Conservation (phyloP, 2,888 invertebrate species). For the Antitype chi region DNA sequence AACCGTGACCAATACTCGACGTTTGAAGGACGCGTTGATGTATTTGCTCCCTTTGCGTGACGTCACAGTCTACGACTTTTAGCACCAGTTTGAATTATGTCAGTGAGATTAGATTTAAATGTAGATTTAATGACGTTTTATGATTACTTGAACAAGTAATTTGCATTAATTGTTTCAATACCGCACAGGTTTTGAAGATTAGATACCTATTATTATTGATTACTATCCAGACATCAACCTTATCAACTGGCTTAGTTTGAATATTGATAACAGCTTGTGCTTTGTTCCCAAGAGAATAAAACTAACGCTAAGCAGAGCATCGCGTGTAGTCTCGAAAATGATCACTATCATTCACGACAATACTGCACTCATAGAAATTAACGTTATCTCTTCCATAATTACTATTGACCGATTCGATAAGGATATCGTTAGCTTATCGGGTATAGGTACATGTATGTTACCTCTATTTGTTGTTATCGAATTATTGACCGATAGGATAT, state of each 20-base stretch:
- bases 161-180: slow-evolving; percentile 17
- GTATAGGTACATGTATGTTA: not conserved
- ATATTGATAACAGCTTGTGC: not conserved
- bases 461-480: slow-evolving; percentile 16
- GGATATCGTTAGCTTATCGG: slow-evolving; percentile 40
- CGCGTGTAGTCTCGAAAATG: slow-evolving; percentile 3
- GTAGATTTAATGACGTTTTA: slow-evolving; percentile 5
- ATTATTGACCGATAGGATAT: slow-evolving; percentile 4
- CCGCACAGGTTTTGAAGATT: not conserved
- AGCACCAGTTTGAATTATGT: slow-evolving; percentile 11
- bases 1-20: not conserved
- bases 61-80: slow-evolving; percentile 13
- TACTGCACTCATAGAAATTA: slow-evolving; percentile 17
- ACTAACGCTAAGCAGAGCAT: not conserved
- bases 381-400: slow-evolving; percentile 36
- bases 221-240: not conserved
- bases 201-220: not conserved
- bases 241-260: not conserved
- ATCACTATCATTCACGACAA: slow-evolving; percentile 14
- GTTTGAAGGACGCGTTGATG: slow-evolving; percentile 28
- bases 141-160: slow-evolving; percentile 3
- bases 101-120: slow-evolving; percentile 14
- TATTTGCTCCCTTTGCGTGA: slow-evolving; percentile 23
- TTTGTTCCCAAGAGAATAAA: not conserved
- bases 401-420: slow-evolving; percentile 35